phyloP scores from a whole-genome alignment of 2,797 vertebrate genomes.

The Pipistrellus nathusii region DNA sequence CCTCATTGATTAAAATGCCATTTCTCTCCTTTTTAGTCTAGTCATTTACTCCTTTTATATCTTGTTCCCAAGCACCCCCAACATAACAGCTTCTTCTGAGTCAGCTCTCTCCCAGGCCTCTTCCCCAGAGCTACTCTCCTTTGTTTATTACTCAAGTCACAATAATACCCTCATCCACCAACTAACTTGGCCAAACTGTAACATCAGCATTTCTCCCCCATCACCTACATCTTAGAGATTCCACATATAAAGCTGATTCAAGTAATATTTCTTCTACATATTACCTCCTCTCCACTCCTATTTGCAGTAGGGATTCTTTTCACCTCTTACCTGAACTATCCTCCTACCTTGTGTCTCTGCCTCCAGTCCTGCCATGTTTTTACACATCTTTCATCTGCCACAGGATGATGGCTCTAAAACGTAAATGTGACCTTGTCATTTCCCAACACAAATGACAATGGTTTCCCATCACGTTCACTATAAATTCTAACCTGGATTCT shows the following conservation, averaged over 20 bases:
- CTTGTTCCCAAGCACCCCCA: not conserved
- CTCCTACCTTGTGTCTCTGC: not conserved
- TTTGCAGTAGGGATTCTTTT: not conserved
- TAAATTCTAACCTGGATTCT: not conserved
- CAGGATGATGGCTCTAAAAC: not conserved
- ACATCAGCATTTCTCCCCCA: not conserved
- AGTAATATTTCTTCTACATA: not conserved
- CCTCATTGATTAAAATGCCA: not conserved
- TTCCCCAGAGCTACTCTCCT: not conserved
- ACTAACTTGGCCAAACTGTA: not conserved
- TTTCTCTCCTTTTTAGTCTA: not conserved
- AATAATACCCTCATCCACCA: not conserved
- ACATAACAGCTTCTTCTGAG: not conserved
- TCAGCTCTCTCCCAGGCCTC: not conserved
- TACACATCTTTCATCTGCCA: not conserved
- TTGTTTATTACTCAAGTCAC: not conserved
- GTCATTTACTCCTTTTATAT: not conserved
- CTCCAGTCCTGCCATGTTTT: not conserved
- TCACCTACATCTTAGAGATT: not conserved
- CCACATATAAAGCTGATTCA: not conserved
- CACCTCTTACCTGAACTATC: not conserved
- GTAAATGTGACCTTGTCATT: not conserved
- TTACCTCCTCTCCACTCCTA: not conserved
- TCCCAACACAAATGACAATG: not conserved
- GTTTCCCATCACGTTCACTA: not conserved